These are phyloP conservation scores for Planiliza haematocheilus DNA, from an alignment of 2,113 vertebrate species.

Conservation along the genomic window DNA sequence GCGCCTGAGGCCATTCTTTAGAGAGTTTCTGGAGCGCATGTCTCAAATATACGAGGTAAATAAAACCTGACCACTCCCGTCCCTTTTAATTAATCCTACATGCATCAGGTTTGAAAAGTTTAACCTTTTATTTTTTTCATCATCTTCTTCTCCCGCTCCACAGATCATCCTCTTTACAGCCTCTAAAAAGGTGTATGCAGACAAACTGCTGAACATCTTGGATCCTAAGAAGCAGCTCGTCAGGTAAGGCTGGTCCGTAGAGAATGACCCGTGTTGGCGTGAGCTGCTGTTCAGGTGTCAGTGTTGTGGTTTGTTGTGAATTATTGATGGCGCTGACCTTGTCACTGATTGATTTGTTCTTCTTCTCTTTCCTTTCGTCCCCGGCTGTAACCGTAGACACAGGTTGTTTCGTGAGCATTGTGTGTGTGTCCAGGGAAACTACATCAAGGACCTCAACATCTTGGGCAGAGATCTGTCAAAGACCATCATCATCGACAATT, in stretches of 20 bases:
- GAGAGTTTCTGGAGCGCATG: constrained; percentile 99
- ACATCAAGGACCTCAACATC: constrained; percentile 99
- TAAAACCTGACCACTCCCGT: background rate
- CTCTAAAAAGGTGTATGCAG: constrained; percentile 99
- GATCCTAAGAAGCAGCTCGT: constrained; percentile 99
- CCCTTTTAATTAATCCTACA: no score
- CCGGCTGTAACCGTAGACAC: constrained; percentile 84
- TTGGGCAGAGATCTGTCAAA: constrained; percentile 99
- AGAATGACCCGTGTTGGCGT: background rate
- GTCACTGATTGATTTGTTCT: constrained; percentile 51
- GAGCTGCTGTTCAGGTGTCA: constrained; percentile 54
- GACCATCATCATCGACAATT: constrained; percentile 99
- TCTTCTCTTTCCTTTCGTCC: constrained; percentile 27
- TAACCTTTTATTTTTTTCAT: background rate
- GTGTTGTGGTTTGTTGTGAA: constrained; percentile 66
- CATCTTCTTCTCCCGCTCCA: background rate
- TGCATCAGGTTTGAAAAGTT: background rate
- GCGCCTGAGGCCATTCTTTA: constrained; percentile 96
- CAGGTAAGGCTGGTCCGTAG: no score
- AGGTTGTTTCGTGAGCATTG: constrained; percentile 99
- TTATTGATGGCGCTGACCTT: constrained; percentile 64
- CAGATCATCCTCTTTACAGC: constrained; percentile 99
- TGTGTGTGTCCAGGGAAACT: constrained; percentile 99
- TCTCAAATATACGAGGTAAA: constrained; percentile 99
- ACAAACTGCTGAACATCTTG: constrained; percentile 99